phyloP scores from a whole-genome alignment of 2,797 vertebrate species.

The Danio albolineatus region DNA sequence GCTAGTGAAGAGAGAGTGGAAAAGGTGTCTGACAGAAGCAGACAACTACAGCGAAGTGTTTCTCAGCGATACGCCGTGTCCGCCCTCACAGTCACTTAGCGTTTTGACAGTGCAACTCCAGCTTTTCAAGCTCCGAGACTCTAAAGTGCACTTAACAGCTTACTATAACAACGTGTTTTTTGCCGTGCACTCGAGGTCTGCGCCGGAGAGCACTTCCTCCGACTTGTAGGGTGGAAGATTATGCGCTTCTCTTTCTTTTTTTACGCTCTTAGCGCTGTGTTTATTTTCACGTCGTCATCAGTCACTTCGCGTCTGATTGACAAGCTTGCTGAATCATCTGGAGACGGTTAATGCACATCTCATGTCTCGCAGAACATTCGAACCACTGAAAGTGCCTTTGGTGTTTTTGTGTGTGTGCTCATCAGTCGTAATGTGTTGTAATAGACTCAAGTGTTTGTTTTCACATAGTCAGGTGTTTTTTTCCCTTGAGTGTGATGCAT shows the following conservation, averaged over 20 bases:
- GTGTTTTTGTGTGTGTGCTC: slow-evolving; percentile 8
- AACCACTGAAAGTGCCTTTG: background rate
- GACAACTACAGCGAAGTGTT: slow-evolving; percentile 30
- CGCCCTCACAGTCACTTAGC: slow-evolving; percentile 49
- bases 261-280: slow-evolving; percentile 10
- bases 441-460: slow-evolving; percentile 22
- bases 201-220: slow-evolving; percentile 8
- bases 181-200: background rate
- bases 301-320: slow-evolving; percentile 27
- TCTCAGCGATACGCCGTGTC: slow-evolving; percentile 27
- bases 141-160: slow-evolving; percentile 54
- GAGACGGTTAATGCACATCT: slow-evolving; percentile 41
- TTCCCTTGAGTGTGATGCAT: background rate
- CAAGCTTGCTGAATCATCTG: slow-evolving; percentile 40
- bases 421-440: background rate
- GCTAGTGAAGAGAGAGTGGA: slow-evolving; percentile 12
- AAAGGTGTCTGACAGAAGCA: slow-evolving; percentile 45
- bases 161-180: slow-evolving; percentile 48
- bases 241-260: background rate
- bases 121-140: slow-evolving; percentile 45
- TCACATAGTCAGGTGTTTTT: background rate
- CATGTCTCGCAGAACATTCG: slow-evolving; percentile 20
- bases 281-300: slow-evolving; percentile 36
- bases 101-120: slow-evolving; percentile 45
- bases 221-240: slow-evolving; percentile 49